A percentile compares a stretch with the other conserved stretches of the same genome.
Conservation (phyloP, 2,113 vertebrate species). For the Archilochus colubris region DNA sequence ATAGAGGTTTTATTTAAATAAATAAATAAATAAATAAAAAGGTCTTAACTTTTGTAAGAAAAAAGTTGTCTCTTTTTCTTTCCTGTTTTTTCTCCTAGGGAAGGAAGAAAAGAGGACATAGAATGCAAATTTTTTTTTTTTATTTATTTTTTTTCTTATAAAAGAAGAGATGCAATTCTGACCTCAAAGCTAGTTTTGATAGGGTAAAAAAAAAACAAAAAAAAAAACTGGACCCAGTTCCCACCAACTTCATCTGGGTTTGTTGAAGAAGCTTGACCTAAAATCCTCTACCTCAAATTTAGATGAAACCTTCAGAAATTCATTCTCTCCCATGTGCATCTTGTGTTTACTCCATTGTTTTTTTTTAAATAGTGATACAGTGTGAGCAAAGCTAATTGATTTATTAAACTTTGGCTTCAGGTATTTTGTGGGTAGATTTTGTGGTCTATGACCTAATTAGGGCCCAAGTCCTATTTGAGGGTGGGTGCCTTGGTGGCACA, state of each 20-base stretch:
- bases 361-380: background rate
- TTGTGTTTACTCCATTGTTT: background rate
- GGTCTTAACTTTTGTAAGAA: background rate
- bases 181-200: background rate
- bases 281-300: background rate
- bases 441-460: slow-evolving; percentile 36
- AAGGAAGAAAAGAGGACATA: background rate
- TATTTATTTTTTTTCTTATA: background rate
- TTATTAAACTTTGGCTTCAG: slow-evolving; percentile 30
- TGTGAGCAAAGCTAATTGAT: background rate
- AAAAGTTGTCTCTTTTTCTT: background rate
- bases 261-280: background rate
- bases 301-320: background rate
- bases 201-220: background rate
- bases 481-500: background rate
- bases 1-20: background rate
- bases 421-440: background rate
- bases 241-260: background rate
- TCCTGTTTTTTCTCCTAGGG: background rate
- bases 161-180: background rate
- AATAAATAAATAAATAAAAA: background rate
- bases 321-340: accelerated
- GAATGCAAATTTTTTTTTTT: background rate
- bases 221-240: background rate
- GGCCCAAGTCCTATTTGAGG: slow-evolving; percentile 28